phyloP scores from a whole-genome alignment of 2,888 invertebrate genomes.

The Amphipyra berbera region DNA sequence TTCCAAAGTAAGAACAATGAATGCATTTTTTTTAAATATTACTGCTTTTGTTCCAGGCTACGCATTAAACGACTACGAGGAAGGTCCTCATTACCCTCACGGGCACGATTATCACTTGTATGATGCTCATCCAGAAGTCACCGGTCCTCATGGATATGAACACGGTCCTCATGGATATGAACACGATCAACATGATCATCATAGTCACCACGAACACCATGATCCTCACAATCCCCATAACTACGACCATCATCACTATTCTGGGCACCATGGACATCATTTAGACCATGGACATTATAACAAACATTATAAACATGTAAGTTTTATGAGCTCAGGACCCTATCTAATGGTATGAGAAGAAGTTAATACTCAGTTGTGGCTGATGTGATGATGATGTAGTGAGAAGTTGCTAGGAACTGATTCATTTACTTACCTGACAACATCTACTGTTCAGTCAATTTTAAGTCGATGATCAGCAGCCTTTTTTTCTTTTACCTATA shows the following conservation, averaged over 20 bases:
- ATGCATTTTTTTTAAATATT: no score
- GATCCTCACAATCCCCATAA: conserved; percentile 61
- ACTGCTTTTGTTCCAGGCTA: conserved; percentile 68
- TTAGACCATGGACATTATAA: conserved; percentile 66
- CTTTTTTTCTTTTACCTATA: no score
- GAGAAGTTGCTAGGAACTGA: no score
- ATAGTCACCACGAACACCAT: conserved; percentile 56
- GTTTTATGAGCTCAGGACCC: conserved; percentile 42
- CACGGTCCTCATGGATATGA: conserved; percentile 49
- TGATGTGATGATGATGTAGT: no score
- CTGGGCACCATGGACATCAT: conserved; percentile 59
- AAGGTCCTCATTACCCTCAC: conserved; percentile 70
- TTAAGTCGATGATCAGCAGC: no score
- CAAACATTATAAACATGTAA: conserved; percentile 79
- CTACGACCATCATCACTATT: conserved; percentile 58
- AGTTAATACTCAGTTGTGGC: no score
- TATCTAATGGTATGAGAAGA: no score
- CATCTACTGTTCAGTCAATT: no score
- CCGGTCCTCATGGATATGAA: conserved; percentile 48
- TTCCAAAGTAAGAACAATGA: no score
- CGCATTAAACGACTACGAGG: conserved; percentile 77
- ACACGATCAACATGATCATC: conserved; percentile 60
- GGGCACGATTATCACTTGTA: conserved; percentile 73
- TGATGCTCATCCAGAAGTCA: conserved; percentile 64
- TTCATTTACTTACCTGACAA: no score